Base-by-base conservation (phyloP, 2,113 vertebrate species). In the Pionites leucogaster region DNA sequence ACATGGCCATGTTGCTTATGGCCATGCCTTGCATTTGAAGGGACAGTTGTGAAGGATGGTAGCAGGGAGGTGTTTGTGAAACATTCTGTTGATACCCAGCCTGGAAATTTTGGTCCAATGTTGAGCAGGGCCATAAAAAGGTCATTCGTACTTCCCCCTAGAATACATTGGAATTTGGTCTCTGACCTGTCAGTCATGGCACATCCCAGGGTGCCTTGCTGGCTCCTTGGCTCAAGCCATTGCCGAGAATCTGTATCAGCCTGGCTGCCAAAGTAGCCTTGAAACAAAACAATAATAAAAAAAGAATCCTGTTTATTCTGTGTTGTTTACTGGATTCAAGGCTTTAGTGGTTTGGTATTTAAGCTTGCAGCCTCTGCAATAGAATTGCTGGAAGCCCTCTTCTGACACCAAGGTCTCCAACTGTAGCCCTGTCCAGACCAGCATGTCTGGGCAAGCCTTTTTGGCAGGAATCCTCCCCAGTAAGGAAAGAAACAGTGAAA, bases 271-370 rank as follows among this genome's bases (percentile, higher is more conserved):
- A 95, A 95, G 74, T 5, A 77, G 62, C 44, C 75, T 89, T 85
- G 89, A 90, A 95, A 57, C n/a, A 13, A 84, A 91, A 60, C 47
- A 81, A 52, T 52, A 88, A 78, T 12, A 19, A 35, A 71, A 84
- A 63, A 53, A 69, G 16, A 87, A 76, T 87, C 52, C 52, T 82
- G 10, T 91, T 94, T 80, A 27, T 92, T 82, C 44, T 60, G 12
- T 69, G 22, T 44, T 92, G 75, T 88, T 97, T 95, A 82, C 49
- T 88, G 87, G 49, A 85, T 80, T 59, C 53, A 62, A 67, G 90
- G 78, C 78, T 87, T 93, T 69, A 82, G 70, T 82, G 41, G 28
- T 85, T 41, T 94, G 82, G 57, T 92, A 62, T 44, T 96, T 87
- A 74, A 67, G 28, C 37, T 35, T 91, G 44, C 65, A 89, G 64